Conservation (phyloP, 1,140 invertebrate genomes). For the Nasonia vitripennis region DNA sequence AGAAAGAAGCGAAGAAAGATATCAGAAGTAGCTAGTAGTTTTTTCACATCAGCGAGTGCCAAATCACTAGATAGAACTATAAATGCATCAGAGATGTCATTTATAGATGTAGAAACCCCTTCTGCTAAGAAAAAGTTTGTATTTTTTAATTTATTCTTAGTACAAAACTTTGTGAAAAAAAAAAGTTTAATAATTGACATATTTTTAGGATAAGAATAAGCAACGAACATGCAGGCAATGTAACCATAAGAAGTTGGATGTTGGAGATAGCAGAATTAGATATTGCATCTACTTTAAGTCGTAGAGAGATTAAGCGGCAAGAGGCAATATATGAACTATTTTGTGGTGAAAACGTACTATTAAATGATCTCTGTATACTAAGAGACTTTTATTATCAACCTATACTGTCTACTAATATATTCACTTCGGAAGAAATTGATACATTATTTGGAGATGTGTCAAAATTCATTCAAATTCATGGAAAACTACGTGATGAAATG, state of each 20-base stretch:
- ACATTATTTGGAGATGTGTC: conserved; percentile 74
- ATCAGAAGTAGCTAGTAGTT: conserved; percentile 68
- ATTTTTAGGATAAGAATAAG: conserved; percentile 53
- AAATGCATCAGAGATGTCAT: conserved; percentile 61
- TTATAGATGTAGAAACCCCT: conserved; percentile 60
- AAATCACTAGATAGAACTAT: conserved; percentile 61
- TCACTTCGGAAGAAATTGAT: conserved; percentile 71
- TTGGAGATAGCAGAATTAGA: conserved; percentile 62
- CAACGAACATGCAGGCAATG: conserved; percentile 58
- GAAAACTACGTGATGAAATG: conserved; percentile 72
- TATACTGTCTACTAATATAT: conserved; percentile 72
- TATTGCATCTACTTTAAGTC: conserved; percentile 56
- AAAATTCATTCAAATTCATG: conserved; percentile 67
- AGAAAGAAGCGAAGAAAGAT: conserved; percentile 69
- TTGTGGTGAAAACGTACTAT: conserved; percentile 75
- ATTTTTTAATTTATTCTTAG: not conserved
- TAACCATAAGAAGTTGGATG: conserved; percentile 66
- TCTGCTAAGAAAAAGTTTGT: conserved; percentile 56
- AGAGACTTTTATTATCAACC: conserved; percentile 75
- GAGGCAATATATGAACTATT: conserved; percentile 77
- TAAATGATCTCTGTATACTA: conserved; percentile 74
- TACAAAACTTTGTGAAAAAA: conserved; percentile 14
- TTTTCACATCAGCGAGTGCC: conserved; percentile 61
- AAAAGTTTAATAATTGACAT: conserved; percentile 14
- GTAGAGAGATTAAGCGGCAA: conserved; percentile 66